Conservation (phyloP, 1,140 invertebrate genomes). For the Neomicropteryx cornuta region DNA sequence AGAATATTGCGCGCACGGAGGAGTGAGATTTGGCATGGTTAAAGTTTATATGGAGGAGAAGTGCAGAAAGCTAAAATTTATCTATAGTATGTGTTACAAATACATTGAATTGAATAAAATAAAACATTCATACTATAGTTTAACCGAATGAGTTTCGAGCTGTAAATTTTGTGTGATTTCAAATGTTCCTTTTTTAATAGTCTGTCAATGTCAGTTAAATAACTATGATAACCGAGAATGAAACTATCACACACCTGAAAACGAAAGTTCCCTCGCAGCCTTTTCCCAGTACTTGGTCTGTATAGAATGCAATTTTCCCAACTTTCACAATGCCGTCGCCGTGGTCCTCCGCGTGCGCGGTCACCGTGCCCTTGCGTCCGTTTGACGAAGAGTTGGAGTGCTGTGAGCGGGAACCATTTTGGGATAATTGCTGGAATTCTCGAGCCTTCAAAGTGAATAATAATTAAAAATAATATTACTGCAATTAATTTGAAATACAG, state of each 20-base stretch:
- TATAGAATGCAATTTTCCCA: constrained; percentile 86
- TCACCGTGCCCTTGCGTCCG: constrained; percentile 27
- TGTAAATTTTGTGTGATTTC: too few species aligned
- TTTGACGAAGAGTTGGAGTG: constrained; percentile 25
- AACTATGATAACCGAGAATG: too few species aligned
- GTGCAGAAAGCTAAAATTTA: too few species aligned
- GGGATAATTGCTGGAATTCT: constrained; percentile 55
- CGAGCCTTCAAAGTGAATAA: constrained; percentile 32
- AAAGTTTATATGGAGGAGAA: too few species aligned
- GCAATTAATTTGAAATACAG: too few species aligned
- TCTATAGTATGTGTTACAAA: too few species aligned
- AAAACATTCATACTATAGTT: constrained; percentile 1
- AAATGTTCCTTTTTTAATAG: too few species aligned
- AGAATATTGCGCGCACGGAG: too few species aligned
- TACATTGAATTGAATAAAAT: too few species aligned
- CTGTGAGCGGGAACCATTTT: constrained; percentile 45
- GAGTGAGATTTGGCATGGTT: too few species aligned
- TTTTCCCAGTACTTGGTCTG: constrained; percentile 82
- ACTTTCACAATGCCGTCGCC: constrained; percentile 67
- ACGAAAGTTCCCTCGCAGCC: constrained; percentile 99
- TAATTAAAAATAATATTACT: constrained; percentile 1
- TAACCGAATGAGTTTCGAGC: too few species aligned
- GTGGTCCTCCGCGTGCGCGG: constrained; percentile 46
- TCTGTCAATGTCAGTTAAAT: too few species aligned
- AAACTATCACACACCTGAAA: constrained; percentile 71